Conservation (phyloP, 2,888 invertebrate genomes). For the Exephanes ischioxanthus region DNA sequence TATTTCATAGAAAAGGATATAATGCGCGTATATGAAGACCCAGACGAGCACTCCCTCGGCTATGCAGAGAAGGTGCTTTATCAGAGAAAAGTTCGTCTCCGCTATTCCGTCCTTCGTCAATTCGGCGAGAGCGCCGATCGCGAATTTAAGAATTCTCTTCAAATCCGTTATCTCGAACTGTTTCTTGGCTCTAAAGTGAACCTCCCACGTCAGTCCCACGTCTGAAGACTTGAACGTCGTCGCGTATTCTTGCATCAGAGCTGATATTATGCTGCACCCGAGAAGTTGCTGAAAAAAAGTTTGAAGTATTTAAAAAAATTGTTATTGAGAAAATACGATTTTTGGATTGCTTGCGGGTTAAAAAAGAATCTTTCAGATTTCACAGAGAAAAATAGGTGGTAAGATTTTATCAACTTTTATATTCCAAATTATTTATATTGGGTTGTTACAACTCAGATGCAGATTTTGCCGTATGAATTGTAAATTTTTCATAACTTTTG, state of each 20-base stretch:
- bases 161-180: constrained; percentile 93
- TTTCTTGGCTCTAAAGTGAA: constrained; percentile 93
- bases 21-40: constrained; percentile 90
- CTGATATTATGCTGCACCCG: constrained; percentile 93
- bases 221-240: constrained; percentile 94
- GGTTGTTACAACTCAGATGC: too few species aligned
- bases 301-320: neutral
- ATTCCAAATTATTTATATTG: too few species aligned
- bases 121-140: constrained; percentile 88
- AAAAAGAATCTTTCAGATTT: too few species aligned
- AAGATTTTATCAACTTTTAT: too few species aligned
- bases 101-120: constrained; percentile 86
- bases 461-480: too few species aligned
- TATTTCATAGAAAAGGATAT: constrained; percentile 85
- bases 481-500: too few species aligned
- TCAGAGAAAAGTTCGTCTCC: constrained; percentile 87
- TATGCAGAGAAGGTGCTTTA: constrained; percentile 91
- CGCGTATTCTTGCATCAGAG: constrained; percentile 95
- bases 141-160: constrained; percentile 92
- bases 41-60: constrained; percentile 93
- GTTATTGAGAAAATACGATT: constrained; percentile 1
- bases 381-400: too few species aligned
- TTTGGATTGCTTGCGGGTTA: neutral
- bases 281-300: constrained; percentile 89
- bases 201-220: constrained; percentile 95